Base-by-base conservation (phyloP, 2,797 vertebrate genomes). In the Dicrostonyx torquatus region DNA sequence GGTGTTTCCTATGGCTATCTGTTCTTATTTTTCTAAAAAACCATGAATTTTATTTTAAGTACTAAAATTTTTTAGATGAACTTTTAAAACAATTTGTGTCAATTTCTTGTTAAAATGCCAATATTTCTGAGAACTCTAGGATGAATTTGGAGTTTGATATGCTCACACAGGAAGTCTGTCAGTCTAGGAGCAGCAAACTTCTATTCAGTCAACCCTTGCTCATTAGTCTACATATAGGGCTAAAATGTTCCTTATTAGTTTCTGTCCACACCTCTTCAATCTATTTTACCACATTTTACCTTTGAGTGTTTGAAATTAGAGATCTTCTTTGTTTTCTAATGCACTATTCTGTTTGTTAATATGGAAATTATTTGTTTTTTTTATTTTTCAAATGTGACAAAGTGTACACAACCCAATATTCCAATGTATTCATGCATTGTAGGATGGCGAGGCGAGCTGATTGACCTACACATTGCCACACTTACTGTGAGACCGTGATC, bases 81-180 rank as follows among this genome's bases (percentile, higher is more conserved):
- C 8, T 76, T 86, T 55, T 45, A 95, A 94, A 82, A 64, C 22
- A 89, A 76, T 75, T 50, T 85, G n/a, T 85, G 29, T 45, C 76
- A 70, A 83, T 58, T 37, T 93, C 17, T 91, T 87, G 53, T 64
- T 75, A 76, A 93, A 92, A 55, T 86, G 6, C 2, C 37, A 68
- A 48, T 66, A 73, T 53, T 75, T 48, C 6, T 83, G 26, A 68
- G 12, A 20, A 72, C 40, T 40, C 86, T 55, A 29, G 20, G 88
- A 85, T 87, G 60, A 84, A 91, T 87, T 80, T 87, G 22, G 20
- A 92, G 10, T 82, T 60, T 77, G 20, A 37, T 14, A 88, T 11
- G 43, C 76, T 77, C 43, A 50, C 15, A 53, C 20, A 77, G 12
- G 10, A 37, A 83, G 43, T 1, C 13, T 79, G 78, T 83, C 14